Evolutionary conservation across 2,797 vertebrate genomes (phyloP), one percentile per base, ranked within the genome.

Genomic region (Enteromius trimaculatus): DNA sequence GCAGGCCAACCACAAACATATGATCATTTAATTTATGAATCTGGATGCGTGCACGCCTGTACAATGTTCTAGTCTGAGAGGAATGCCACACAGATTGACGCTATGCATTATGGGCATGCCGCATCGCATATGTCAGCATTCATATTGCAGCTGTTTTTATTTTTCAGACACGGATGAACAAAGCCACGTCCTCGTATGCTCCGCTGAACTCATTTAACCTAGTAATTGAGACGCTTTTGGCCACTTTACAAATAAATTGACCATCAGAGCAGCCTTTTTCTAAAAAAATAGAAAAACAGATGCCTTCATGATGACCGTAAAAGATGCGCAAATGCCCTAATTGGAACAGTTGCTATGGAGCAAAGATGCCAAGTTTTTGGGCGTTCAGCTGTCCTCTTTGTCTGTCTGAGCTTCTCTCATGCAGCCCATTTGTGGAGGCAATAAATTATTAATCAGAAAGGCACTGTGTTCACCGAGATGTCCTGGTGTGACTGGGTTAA

Each of bases 401-500:
- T 44, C 55, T 83, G 8, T 82, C 68, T 1, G 9, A 82, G 83
- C 83, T 68, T 69, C 71, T 60, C 84, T 71, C 77, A 83, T 64
- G 87, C 76, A 83, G 85, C 87, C 90, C 87, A 91, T 86, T 93
- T 88, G 83, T 58, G 79, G 82, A 77, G 4, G 58, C 65, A 64
- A 90, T 93, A 89, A 91, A 92, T 91, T 90, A 92, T 93, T 93
- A 90, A 92, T 81, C 42, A 90, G 86, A 87, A 80, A 90, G 85
- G 87, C 62, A 86, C 64, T 86, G 85, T 85, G 83, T 88, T 91
- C 90, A 91, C 89, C 83, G 86, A 90, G 89, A 91, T 90, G 87
- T 75, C 78, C 87, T 84, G 64, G 83, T 87, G 82, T 79, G 77
- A 79, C 86, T 82, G 87, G 78, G 78, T 85, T 87, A 83, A 89